These are phyloP conservation scores for Temnothorax curvispinosus DNA, from an alignment of 1,140 invertebrate genomes.

Conservation along the genomic window DNA sequence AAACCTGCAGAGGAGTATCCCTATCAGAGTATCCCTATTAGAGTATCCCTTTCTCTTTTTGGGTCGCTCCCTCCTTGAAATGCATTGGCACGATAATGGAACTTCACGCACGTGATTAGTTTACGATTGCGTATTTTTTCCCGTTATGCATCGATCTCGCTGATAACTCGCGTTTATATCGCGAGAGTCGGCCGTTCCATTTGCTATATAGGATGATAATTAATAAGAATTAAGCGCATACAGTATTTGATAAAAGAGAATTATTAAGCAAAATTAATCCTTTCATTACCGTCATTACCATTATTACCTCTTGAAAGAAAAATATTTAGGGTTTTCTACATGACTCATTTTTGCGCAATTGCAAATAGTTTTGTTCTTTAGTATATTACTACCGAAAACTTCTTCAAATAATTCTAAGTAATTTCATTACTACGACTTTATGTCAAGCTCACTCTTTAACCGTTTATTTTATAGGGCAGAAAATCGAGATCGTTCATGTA, in stretches of 20 bases:
- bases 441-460: not conserved
- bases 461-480: slow-evolving; percentile 33
- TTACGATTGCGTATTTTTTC: slow-evolving; percentile 6
- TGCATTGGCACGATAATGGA: slow-evolving; percentile 10
- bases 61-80: not conserved
- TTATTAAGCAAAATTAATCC: slow-evolving; percentile 8
- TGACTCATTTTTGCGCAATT: not conserved
- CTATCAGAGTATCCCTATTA: not conserved
- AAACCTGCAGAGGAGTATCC: slow-evolving; percentile 29
- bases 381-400: not conserved
- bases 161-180: slow-evolving; percentile 14
- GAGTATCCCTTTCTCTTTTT: slow-evolving; percentile 12
- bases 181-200: not conserved
- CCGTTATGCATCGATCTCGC: not conserved
- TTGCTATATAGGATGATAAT: slow-evolving; percentile 11
- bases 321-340: not conserved
- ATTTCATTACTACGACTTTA: not conserved
- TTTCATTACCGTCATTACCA: not conserved
- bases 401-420: slow-evolving; percentile 1
- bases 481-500: slow-evolving; percentile 11
- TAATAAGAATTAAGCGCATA: not conserved
- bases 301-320: not conserved
- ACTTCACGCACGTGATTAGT: slow-evolving; percentile 30
- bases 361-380: not conserved
- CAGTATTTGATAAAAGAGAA: not conserved